phyloP scores from a whole-genome alignment of 2,797 vertebrate genomes.

The Semotilus atromaculatus region DNA sequence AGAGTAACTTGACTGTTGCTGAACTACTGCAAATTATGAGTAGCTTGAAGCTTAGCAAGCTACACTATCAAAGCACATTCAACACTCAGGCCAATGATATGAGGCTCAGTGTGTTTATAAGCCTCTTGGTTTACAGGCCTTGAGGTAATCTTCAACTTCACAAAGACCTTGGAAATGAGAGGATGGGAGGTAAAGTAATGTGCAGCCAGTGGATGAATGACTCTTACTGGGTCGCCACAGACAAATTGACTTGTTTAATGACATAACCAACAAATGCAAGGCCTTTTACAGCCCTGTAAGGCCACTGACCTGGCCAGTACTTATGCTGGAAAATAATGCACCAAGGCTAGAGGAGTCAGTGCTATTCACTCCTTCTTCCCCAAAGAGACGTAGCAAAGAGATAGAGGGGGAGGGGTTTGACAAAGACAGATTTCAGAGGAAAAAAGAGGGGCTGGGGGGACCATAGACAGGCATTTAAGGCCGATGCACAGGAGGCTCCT shows the following conservation, averaged over 20 bases:
- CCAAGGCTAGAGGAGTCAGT: constrained; percentile 34
- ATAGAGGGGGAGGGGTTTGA: constrained; percentile 30
- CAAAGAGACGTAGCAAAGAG: constrained; percentile 1
- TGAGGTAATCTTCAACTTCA: constrained; percentile 35
- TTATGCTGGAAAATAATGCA: constrained; percentile 41
- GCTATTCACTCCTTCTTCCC: constrained; percentile 37
- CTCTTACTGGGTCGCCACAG: constrained; percentile 41
- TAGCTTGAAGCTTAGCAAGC: not conserved
- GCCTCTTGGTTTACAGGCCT: constrained; percentile 39
- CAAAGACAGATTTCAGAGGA: constrained; percentile 34
- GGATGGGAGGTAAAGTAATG: constrained; percentile 27
- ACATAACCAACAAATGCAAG: constrained; percentile 29
- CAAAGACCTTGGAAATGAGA: constrained; percentile 45
- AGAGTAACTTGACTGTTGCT: not conserved
- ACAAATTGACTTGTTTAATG: constrained; percentile 49
- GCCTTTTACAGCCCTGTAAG: constrained; percentile 43
- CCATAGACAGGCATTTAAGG: constrained; percentile 33
- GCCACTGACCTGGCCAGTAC: constrained; percentile 42
- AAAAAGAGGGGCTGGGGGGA: not conserved
- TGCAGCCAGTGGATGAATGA: constrained; percentile 30
- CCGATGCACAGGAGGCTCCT: constrained; percentile 49
- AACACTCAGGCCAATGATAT: not conserved
- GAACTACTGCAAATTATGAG: not conserved
- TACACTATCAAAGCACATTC: constrained; percentile 1
- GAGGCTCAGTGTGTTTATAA: not conserved